Evolutionary conservation across 1,140 invertebrate genomes (phyloP), one percentile per base, ranked within the genome.

Genomic region (Thaumatotibia leucotreta): DNA sequence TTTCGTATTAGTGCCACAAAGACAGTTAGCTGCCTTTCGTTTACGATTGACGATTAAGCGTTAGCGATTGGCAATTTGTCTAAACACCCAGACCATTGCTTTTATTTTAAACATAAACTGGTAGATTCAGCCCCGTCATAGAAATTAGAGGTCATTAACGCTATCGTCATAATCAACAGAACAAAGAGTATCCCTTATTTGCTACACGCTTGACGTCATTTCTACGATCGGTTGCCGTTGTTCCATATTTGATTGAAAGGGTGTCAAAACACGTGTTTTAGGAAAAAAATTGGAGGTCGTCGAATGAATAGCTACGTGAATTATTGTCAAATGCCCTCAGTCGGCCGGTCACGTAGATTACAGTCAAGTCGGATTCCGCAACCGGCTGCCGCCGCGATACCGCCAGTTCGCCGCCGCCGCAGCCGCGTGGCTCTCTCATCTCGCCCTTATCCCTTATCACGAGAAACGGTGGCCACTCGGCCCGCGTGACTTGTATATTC

Each of bases 401-500:
- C 77, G 74, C 64, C 77, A 76, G 72, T 71, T 54, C 54, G 66
- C 35, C 61, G 63, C 33, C 72, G 68, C 65, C 62, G 32, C 66
- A 65, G 63, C 17, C 50, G 32, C 50, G 50, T 32, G 33, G 31
- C 68, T 66, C 62, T 73, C 75, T 76, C 76, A 74, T 81, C 72
- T 75, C 66, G 68, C 68, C 76, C 75, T 82, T 78, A 82, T 82
- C 76, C 76, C 74, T 81, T 88, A 86, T 86, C 83, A 72, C 9
- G 17, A 45, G 8, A 72, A 68, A 69, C 33, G 49, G 68, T 29
- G 39, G n/a, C 64, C 73, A 78, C 72, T 80, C 68, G 58, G 74
- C 66, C 74, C 80, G 81, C 78, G 79, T 83, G 80, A 81, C 80
- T 80, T 22, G 63, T 69, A 65, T 54, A 61, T 66, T 65, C 61